Conservation (phyloP, 2,888 invertebrate genomes). For the Amblyjoppa fuscipennis region DNA sequence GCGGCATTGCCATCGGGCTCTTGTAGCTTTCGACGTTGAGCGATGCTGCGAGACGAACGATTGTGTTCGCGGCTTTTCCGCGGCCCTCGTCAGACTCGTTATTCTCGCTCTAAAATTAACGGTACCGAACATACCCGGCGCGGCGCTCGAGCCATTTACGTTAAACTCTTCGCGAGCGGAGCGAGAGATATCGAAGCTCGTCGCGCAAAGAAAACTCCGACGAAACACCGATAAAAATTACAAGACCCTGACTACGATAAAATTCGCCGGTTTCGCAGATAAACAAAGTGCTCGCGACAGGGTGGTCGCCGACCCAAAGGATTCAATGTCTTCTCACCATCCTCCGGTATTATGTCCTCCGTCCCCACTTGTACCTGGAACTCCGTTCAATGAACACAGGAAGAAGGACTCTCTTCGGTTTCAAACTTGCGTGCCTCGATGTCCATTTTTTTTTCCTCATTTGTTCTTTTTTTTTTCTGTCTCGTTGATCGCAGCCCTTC, state of each 20-base stretch:
- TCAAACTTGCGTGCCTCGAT: constrained; percentile 4
- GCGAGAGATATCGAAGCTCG: neutral
- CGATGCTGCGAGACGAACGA: constrained; percentile 83
- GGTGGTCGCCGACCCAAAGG: constrained; percentile 56
- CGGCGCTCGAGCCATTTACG: constrained; percentile 9
- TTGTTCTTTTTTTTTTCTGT: neutral
- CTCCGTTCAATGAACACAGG: constrained; percentile 18
- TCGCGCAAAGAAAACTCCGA: neutral
- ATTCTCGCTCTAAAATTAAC: constrained; percentile 79
- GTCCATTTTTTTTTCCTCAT: neutral
- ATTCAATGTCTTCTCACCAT: constrained; percentile 36
- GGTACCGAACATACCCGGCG: constrained; percentile 32
- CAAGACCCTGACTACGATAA: neutral
- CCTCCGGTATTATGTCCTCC: constrained; percentile 5
- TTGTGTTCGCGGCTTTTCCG: constrained; percentile 82
- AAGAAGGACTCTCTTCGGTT: constrained; percentile 18
- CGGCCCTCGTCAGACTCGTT: constrained; percentile 71
- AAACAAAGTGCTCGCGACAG: constrained; percentile 21
- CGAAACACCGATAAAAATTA: constrained; percentile 12
- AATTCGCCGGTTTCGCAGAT: constrained; percentile 1
- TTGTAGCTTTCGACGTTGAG: constrained; percentile 84
- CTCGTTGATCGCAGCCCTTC: constrained; percentile 60
- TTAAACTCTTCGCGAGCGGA: too few relatives aligned
- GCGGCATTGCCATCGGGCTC: constrained; percentile 71
- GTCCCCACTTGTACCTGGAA: neutral